Evolutionary conservation across 2,888 invertebrate genomes (phyloP).

Genomic region (Myopa testacea): DNA sequence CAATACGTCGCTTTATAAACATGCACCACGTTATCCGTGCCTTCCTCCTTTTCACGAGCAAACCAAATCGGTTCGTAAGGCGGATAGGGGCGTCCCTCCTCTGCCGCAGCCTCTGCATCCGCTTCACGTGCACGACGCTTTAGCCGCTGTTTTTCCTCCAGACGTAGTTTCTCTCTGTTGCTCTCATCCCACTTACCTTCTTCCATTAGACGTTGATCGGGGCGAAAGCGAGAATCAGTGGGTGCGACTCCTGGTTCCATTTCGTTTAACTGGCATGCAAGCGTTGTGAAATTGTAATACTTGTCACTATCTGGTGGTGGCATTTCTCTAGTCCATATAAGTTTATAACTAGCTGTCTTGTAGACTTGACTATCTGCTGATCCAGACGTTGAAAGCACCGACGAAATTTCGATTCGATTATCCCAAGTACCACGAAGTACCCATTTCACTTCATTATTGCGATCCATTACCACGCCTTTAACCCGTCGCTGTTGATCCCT

Average conservation of each 20-base stretch:
- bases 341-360: slow-evolving; percentile 87
- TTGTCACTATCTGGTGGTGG: slow-evolving; percentile 78
- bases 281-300: slow-evolving; percentile 94
- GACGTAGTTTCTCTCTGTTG: slow-evolving; percentile 83
- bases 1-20: slow-evolving; percentile 92
- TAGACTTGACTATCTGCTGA: slow-evolving; percentile 85
- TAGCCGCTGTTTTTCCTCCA: slow-evolving; percentile 96
- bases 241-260: slow-evolving; percentile 92
- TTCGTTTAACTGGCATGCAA: slow-evolving; percentile 98
- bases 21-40: slow-evolving; percentile 77
- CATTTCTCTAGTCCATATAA: slow-evolving; percentile 87
- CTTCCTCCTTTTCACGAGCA: slow-evolving; percentile 81
- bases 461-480: slow-evolving; percentile 82
- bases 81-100: slow-evolving; percentile 75
- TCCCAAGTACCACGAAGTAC: slow-evolving; percentile 94
- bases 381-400: slow-evolving; percentile 80
- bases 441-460: slow-evolving; percentile 79
- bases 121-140: slow-evolving; percentile 82
- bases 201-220: slow-evolving; percentile 99
- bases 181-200: slow-evolving; percentile 92
- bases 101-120: slow-evolving; percentile 78
- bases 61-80: slow-evolving; percentile 92
- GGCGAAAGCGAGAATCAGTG: slow-evolving; percentile 91
- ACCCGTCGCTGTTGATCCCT: slow-evolving; percentile 94
- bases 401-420: slow-evolving; percentile 92